Evolutionary conservation across 1,140 invertebrate species (phyloP), one percentile per base, ranked within the genome.

Genomic region (Drosophila burlai): DNA sequence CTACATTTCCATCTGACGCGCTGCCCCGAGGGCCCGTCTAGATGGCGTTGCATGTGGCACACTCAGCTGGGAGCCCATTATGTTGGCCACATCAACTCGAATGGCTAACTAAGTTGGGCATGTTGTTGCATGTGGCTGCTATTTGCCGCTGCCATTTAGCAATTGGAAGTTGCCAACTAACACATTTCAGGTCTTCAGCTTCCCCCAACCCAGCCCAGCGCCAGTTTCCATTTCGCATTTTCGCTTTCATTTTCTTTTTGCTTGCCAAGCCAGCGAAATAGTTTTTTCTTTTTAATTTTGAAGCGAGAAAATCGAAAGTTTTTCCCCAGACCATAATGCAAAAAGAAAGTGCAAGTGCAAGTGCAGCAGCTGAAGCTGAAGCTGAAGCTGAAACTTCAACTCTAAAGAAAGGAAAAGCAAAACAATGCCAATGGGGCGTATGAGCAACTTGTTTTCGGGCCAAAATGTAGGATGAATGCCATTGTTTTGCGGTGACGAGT

Each of bases 341-440:
- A 92, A 92, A 91, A 92, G 91, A 92, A 92, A 92, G 91, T 92
- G 91, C 91, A 92, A 92, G 91, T 92, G 91, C 91, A 92, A 77
- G 77, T 80, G 71, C 71, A 65, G 62, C 75, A 76, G 83, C 47
- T 50, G 26, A n/a, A 50, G 80, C 71, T 76, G 38, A 24, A n/a
- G 49, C 36, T n/a, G 42, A 29, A 29, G 7, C 29, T 29, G 29
- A 10, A 29, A 36, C n/a, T 46, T 61, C 60, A 59, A 21, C 57
- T 60, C 66, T 4, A 76, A 77, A 81, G 80, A 91, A 91, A 83
- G 87, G 80, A 76, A 83, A 81, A 78, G 80, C 76, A 78, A 81
- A 78, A 91, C 71, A 81, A 81, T 84, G 85, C 79, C 85, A 90
- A 90, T 80, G 85, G 85, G 85, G 79, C 86, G 85, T 90, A 90